These are phyloP conservation scores for Bucco capensis DNA, from an alignment of 2,113 vertebrate genomes.

Conservation along the genomic window DNA sequence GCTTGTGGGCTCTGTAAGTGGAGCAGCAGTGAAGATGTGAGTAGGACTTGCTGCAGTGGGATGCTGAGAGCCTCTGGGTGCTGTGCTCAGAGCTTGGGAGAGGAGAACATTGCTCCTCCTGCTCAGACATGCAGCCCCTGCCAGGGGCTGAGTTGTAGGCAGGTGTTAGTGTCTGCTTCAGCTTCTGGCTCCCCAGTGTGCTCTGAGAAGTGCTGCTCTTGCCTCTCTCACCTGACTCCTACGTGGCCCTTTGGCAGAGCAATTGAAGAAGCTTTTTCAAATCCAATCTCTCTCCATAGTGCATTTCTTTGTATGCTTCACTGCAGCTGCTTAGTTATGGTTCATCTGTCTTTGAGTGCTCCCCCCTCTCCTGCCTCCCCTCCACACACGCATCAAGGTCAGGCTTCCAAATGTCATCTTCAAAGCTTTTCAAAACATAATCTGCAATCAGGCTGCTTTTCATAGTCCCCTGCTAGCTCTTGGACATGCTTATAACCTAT, in stretches of 20 bases:
- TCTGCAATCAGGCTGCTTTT: background rate
- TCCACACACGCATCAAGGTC: background rate
- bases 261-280: background rate
- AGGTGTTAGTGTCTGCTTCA: background rate
- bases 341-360: background rate
- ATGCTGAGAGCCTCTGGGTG: conserved; percentile 3
- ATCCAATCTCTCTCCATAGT: background rate
- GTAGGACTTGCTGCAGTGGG: background rate
- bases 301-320: background rate
- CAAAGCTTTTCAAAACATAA: background rate
- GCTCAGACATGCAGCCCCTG: background rate
- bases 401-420: conserved; percentile 5
- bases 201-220: background rate
- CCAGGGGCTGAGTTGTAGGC: background rate
- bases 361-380: background rate
- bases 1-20: background rate
- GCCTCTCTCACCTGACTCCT: background rate
- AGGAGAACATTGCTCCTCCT: background rate
- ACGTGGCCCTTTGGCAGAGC: background rate
- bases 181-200: background rate
- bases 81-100: background rate
- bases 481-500: background rate
- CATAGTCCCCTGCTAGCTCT: background rate
- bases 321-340: background rate
- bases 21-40: background rate